Conservation (phyloP, 1,140 invertebrate species). For the Drosophila funebris region DNA sequence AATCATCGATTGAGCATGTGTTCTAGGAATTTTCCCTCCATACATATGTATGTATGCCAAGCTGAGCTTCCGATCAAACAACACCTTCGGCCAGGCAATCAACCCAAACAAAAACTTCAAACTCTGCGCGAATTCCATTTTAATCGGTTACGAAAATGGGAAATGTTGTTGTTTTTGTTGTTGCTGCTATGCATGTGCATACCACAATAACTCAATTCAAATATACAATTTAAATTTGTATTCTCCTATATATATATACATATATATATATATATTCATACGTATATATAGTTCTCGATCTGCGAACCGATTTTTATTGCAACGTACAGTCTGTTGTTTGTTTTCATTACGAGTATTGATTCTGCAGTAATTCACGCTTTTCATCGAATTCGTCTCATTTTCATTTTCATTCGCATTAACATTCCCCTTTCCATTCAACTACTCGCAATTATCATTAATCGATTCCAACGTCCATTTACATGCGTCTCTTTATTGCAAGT, state of each 20-base stretch:
- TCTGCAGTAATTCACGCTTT: constrained; percentile 39
- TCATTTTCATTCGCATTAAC: neutral
- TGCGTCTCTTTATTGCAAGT: constrained; percentile 21
- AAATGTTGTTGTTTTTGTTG: neutral
- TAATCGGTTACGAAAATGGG: constrained; percentile 47
- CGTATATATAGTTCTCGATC: constrained; percentile 36
- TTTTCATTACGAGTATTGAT: constrained; percentile 47
- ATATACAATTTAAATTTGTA: constrained; percentile 60
- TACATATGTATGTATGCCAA: constrained; percentile 30
- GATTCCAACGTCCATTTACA: neutral
- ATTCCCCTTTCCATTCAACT: constrained; percentile 3
- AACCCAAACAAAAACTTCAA: constrained; percentile 26
- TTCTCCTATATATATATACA: constrained; percentile 13
- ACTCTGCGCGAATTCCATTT: constrained; percentile 46
- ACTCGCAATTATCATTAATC: constrained; percentile 41
- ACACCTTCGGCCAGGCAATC: constrained; percentile 36
- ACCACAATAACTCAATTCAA: constrained; percentile 41
- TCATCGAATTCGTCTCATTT: constrained; percentile 46
- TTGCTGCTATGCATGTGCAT: constrained; percentile 14
- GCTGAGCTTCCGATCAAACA: constrained; percentile 4
- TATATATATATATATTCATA: neutral
- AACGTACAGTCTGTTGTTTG: constrained; percentile 46
- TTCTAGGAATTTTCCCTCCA: constrained; percentile 28
- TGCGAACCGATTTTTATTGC: constrained; percentile 52
- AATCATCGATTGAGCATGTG: constrained; percentile 30